These are phyloP conservation scores for Rynchops niger DNA, from an alignment of 2,113 vertebrate genomes.

Conservation along the genomic window DNA sequence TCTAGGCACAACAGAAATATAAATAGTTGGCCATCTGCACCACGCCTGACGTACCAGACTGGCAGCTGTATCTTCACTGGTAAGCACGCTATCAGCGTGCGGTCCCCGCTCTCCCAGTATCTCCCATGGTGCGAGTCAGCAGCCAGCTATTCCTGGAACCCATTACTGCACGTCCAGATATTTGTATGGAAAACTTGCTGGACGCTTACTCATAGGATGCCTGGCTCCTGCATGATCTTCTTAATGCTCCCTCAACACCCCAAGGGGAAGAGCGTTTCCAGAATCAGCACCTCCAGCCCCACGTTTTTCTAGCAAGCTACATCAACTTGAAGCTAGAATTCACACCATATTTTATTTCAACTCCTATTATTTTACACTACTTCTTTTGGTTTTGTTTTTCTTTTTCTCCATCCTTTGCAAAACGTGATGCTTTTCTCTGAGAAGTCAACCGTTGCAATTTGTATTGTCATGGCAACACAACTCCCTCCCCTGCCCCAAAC, in stretches of 20 bases:
- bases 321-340: neutral
- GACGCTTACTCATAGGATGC: neutral
- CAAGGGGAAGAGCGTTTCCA: neutral
- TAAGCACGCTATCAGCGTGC: neutral
- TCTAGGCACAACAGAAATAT: neutral
- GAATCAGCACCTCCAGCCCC: neutral
- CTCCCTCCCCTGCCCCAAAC: neutral
- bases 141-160: neutral
- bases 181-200: slow-evolving; percentile 39
- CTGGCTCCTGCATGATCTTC: neutral
- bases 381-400: too few species aligned
- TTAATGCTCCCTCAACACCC: neutral
- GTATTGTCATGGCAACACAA: slow-evolving; percentile 35
- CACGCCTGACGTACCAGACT: neutral
- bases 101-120: neutral
- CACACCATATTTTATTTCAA: neutral
- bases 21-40: slow-evolving; percentile 24
- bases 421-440: neutral
- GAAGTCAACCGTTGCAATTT: neutral
- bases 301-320: neutral
- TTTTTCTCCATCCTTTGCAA: neutral
- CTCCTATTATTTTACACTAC: neutral
- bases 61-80: neutral
- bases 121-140: neutral
- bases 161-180: neutral